Percentiles rank a stretch among this genome's conserved stretches.
These are phyloP conservation scores for Euthynnus affinis DNA, from an alignment of 2,797 vertebrate species.

Conservation along the genomic window DNA sequence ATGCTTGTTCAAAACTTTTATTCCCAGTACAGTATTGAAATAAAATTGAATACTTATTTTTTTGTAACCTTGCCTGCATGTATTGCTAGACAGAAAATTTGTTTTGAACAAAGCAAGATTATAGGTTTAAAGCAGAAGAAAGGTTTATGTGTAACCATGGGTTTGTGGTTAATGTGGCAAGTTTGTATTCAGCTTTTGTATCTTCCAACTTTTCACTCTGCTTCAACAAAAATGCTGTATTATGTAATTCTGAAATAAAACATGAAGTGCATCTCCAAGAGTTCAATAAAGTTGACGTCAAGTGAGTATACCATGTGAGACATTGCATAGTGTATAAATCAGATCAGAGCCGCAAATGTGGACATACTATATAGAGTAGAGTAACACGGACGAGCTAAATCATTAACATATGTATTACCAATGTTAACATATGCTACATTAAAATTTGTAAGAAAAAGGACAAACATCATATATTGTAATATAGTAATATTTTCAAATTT, in stretches of 20 bases:
- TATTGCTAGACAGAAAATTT: background rate
- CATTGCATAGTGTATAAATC: background rate
- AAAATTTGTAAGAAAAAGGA: too few species aligned
- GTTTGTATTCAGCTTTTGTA: background rate
- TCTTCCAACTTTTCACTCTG: background rate
- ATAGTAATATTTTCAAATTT: background rate
- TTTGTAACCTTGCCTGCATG: background rate
- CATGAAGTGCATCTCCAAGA: background rate
- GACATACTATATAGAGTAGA: background rate
- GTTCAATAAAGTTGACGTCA: background rate
- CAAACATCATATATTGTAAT: background rate
- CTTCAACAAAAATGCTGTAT: background rate
- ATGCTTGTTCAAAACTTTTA: background rate
- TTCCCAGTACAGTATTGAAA: background rate
- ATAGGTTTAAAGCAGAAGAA: background rate
- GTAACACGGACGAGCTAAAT: background rate
- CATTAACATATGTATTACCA: background rate
- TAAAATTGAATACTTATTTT: background rate
- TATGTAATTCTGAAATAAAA: background rate
- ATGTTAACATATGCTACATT: background rate
- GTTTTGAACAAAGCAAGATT: conserved; percentile 1
- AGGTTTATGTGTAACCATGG: background rate
- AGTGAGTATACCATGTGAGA: background rate
- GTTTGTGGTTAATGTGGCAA: background rate
- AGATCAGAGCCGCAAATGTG: background rate